Evolutionary conservation across 2,888 invertebrate genomes (phyloP).

Genomic region (Torymus texanus): DNA sequence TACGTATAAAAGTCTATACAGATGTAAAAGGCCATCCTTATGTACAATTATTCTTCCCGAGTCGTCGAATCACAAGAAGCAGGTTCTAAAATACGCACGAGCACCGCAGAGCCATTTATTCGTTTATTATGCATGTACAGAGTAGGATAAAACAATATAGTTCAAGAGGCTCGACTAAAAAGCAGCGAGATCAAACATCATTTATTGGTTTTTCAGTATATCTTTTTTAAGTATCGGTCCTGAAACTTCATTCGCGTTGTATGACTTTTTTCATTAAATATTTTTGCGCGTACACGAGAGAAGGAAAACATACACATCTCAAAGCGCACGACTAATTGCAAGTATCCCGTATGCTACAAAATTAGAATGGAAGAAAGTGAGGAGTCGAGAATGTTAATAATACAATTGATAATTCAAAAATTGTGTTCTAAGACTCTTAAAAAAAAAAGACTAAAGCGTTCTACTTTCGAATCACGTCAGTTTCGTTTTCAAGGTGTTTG

Average conservation of each 20-base stretch:
- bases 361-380: slow-evolving; percentile 46
- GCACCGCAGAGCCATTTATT: slow-evolving; percentile 29
- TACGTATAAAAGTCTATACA: slow-evolving; percentile 10
- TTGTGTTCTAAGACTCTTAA: slow-evolving; percentile 27
- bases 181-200: slow-evolving; percentile 38
- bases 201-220: slow-evolving; percentile 21
- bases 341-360: slow-evolving; percentile 45
- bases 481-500: slow-evolving; percentile 52
- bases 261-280: not conserved
- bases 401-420: slow-evolving; percentile 30
- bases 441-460: slow-evolving; percentile 36
- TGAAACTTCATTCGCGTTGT: slow-evolving; percentile 29
- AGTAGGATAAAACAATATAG: slow-evolving; percentile 6
- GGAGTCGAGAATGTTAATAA: slow-evolving; percentile 41
- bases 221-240: slow-evolving; percentile 33
- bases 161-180: slow-evolving; percentile 40
- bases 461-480: slow-evolving; percentile 41
- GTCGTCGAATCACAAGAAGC: slow-evolving; percentile 1
- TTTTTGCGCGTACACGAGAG: slow-evolving; percentile 23
- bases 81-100: slow-evolving; percentile 14
- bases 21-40: slow-evolving; percentile 30
- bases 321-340: slow-evolving; percentile 47
- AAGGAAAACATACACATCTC: slow-evolving; percentile 21
- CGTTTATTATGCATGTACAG: slow-evolving; percentile 37
- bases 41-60: slow-evolving; percentile 27